Evolutionary conservation across 2,113 vertebrate species (phyloP).

Genomic region (Halcyon malimbica): DNA sequence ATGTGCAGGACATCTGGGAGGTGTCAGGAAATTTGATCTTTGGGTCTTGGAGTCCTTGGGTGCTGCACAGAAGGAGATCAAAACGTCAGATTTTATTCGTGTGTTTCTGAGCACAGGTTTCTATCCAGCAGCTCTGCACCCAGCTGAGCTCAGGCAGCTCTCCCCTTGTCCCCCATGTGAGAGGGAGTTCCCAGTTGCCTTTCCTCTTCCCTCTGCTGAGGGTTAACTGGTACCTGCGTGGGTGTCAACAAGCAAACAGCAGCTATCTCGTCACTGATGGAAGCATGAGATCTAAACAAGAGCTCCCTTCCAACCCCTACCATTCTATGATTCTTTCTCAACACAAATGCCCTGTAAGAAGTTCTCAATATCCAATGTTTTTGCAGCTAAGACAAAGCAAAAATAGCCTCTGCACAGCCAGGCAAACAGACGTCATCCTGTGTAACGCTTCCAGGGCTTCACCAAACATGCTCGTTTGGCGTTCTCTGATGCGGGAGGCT

Average conservation of each 20-base stretch:
- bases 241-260: background rate
- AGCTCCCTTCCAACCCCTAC: too few species aligned
- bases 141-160: background rate
- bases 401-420: accelerated
- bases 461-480: background rate
- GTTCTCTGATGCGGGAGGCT: slow-evolving; percentile 15
- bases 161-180: accelerated
- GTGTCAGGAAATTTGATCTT: background rate
- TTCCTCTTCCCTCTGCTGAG: background rate
- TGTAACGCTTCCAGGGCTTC: background rate
- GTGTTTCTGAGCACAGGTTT: background rate
- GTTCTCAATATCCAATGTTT: background rate
- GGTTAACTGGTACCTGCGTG: background rate
- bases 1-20: background rate
- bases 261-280: background rate
- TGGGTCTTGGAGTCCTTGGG: background rate
- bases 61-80: background rate
- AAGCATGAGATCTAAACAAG: too few species aligned
- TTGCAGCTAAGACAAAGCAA: background rate
- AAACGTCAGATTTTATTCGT: background rate
- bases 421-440: background rate
- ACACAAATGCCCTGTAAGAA: background rate
- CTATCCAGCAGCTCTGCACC: background rate
- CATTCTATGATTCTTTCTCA: background rate
- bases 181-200: background rate